A percentile compares a stretch with the other conserved stretches of the same genome.
phyloP scores from a whole-genome alignment of 2,797 vertebrate species.

The Mormyrops attenuatus region DNA sequence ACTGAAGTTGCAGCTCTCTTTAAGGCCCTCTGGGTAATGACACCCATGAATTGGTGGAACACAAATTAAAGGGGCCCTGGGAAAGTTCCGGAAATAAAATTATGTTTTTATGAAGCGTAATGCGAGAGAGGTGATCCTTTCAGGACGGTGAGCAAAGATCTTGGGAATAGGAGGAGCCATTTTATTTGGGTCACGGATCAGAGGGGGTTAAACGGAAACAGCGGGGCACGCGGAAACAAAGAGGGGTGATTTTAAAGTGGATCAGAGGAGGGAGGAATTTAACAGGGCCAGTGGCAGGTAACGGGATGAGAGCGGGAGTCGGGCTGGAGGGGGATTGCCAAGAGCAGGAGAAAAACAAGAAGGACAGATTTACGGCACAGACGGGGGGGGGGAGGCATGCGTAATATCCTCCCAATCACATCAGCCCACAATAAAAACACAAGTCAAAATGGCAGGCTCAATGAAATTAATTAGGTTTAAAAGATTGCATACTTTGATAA shows the following conservation, averaged over 20 bases:
- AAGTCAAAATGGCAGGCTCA: neutral
- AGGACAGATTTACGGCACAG: neutral
- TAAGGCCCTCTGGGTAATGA: neutral
- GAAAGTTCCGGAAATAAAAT: neutral
- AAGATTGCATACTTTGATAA: neutral
- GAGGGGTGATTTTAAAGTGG: neutral
- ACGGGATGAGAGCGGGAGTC: neutral
- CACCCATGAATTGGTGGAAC: neutral
- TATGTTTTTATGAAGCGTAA: neutral
- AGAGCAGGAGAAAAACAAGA: neutral
- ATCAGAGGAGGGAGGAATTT: neutral
- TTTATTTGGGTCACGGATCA: constrained; percentile 6
- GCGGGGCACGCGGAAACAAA: neutral
- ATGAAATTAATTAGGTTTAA: neutral
- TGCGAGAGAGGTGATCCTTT: neutral
- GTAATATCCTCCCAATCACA: neutral
- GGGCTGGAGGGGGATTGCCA: neutral
- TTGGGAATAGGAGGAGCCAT: neutral
- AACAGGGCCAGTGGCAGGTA: neutral
- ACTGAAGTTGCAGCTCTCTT: neutral
- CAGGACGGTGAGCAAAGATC: neutral
- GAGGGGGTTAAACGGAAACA: neutral
- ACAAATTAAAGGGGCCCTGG: neutral
- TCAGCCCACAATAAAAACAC: neutral
- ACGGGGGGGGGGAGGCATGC: neutral